These are phyloP conservation scores for Actinostola sp. DNA, from an alignment of 92 coral and sea anemone genomes.

Conservation along the genomic window DNA sequence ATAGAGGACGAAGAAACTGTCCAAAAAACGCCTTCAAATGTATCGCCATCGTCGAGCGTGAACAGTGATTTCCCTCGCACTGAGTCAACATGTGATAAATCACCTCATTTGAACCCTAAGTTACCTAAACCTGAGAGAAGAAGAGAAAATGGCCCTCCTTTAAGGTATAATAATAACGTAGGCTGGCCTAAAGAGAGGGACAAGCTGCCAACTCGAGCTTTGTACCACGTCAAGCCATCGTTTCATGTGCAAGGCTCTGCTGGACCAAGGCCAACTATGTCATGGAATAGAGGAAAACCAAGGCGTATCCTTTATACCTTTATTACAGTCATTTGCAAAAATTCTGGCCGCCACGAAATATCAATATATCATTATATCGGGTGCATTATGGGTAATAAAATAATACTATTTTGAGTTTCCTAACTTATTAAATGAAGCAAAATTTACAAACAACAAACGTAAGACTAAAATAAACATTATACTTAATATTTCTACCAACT, in stretches of 20 bases:
- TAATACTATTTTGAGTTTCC: no score
- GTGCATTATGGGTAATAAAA: no score
- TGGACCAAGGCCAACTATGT: not conserved
- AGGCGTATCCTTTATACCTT: slow-evolving; percentile 20
- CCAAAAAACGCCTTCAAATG: slow-evolving; percentile 6
- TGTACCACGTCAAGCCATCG: not conserved
- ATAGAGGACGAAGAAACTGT: slow-evolving; percentile 73
- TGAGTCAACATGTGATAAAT: not conserved
- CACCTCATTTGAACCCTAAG: slow-evolving; percentile 4
- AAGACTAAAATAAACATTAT: no score
- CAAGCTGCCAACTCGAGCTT: not conserved
- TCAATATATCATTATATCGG: no score
- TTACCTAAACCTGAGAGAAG: slow-evolving; percentile 1
- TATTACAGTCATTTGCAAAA: not conserved
- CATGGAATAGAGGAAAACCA: slow-evolving; percentile 1
- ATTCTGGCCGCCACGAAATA: no score
- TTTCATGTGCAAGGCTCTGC: not conserved
- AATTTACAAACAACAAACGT: no score
- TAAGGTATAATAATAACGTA: slow-evolving; percentile 9
- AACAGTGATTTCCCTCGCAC: slow-evolving; percentile 11
- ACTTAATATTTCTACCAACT: no score
- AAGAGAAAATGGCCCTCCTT: slow-evolving; percentile 15
- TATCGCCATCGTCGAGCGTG: slow-evolving; percentile 1
- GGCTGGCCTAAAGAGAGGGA: slow-evolving; percentile 6
- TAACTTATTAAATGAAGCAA: no score